Evolutionary conservation across 2,888 invertebrate genomes (phyloP).

Genomic region (Troilus luridus): DNA sequence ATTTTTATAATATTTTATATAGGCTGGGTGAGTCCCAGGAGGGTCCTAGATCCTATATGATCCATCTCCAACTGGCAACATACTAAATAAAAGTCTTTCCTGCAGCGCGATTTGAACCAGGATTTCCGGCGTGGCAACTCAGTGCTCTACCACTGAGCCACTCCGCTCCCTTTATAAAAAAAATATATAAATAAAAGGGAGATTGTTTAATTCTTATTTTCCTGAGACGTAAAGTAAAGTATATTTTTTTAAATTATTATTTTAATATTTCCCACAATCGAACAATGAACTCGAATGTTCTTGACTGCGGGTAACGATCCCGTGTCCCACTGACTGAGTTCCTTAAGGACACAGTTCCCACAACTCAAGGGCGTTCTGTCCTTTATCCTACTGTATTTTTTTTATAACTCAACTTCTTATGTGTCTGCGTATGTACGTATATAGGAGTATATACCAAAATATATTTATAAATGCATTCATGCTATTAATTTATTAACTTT

Average conservation of each 20-base stretch:
- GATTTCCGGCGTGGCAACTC: too few species aligned
- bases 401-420: not conserved
- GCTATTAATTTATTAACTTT: too few species aligned
- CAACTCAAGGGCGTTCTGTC: not conserved
- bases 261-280: not conserved
- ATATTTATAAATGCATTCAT: too few species aligned
- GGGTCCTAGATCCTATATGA: too few species aligned
- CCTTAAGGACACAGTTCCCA: not conserved
- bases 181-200: too few species aligned
- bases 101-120: too few species aligned
- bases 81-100: too few species aligned
- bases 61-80: too few species aligned
- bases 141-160: too few species aligned
- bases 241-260: not conserved
- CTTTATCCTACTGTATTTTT: not conserved
- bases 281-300: slow-evolving; percentile 37
- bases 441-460: not conserved
- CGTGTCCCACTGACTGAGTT: slow-evolving; percentile 1
- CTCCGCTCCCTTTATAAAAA: too few species aligned
- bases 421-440: not conserved
- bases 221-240: not conserved
- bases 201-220: not conserved
- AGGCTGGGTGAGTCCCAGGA: too few species aligned
- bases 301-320: not conserved
- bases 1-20: too few species aligned